phyloP scores from a whole-genome alignment of 1,140 invertebrate genomes.

The Branchinecta lindahli region DNA sequence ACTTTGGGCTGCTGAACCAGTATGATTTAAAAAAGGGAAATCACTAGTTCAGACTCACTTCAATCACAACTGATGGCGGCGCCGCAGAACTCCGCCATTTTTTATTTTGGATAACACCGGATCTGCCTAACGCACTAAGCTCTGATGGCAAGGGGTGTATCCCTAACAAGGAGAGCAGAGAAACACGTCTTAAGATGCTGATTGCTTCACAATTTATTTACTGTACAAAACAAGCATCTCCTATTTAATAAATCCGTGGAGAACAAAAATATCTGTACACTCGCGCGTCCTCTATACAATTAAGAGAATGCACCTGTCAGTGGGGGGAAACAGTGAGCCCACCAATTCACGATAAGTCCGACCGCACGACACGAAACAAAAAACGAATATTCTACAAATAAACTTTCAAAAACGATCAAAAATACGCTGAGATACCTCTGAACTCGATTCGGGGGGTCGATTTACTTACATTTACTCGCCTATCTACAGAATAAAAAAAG shows the following conservation, averaged over 20 bases:
- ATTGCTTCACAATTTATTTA: constrained; percentile 2
- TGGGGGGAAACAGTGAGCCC: not conserved
- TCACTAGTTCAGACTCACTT: no score
- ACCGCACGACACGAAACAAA: constrained; percentile 3
- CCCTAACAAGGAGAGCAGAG: no score
- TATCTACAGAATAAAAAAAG: constrained; percentile 6
- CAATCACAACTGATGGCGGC: no score
- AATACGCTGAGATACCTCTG: no score
- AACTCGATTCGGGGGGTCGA: no score
- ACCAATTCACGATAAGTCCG: constrained; percentile 3
- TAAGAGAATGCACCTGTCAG: constrained; percentile 3
- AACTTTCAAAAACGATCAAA: not conserved
- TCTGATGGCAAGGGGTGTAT: no score
- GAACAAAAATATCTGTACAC: constrained; percentile 10
- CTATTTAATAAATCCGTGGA: constrained; percentile 10
- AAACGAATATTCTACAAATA: constrained; percentile 6
- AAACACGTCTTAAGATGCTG: no score
- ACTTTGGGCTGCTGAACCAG: no score
- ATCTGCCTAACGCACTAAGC: no score
- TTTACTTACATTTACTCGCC: not conserved
- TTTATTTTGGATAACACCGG: no score
- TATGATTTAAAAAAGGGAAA: no score
- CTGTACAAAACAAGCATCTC: constrained; percentile 10
- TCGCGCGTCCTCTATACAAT: not conserved
- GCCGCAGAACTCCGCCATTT: no score